phyloP scores from a whole-genome alignment of 1,140 invertebrate genomes.

The Stegodyphus dumicola region DNA sequence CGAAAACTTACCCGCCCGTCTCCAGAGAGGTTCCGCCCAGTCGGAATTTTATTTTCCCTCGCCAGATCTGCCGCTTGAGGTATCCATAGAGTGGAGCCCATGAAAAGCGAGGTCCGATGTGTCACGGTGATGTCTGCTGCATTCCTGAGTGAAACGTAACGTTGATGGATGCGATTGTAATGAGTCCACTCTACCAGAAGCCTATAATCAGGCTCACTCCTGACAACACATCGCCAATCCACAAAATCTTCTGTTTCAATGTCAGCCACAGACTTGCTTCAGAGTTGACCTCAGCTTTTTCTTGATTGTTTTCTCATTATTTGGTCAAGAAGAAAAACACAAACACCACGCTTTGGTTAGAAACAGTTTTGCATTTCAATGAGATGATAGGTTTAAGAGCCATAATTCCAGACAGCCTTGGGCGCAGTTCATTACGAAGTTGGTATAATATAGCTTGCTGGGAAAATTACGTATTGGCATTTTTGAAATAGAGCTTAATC shows the following conservation, averaged over 20 bases:
- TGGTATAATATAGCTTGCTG: too few relatives aligned
- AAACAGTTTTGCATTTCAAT: conserved; percentile 16
- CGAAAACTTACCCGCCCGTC: too few relatives aligned
- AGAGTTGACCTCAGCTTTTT: background rate
- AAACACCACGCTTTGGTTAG: background rate
- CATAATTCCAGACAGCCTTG: background rate
- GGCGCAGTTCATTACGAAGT: too few relatives aligned
- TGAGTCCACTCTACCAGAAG: conserved; percentile 3
- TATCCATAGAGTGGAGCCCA: background rate
- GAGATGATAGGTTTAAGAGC: background rate
- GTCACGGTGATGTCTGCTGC: background rate
- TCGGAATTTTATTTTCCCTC: background rate
- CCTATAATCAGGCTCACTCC: conserved; percentile 25
- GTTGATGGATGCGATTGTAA: conserved; percentile 46
- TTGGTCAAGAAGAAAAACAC: background rate
- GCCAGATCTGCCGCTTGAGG: background rate
- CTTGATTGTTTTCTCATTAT: background rate
- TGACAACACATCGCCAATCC: background rate
- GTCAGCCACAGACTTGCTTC: background rate
- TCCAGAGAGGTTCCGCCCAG: background rate
- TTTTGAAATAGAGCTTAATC: too few relatives aligned
- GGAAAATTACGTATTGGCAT: too few relatives aligned
- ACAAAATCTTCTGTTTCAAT: conserved; percentile 6
- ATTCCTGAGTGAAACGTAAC: conserved; percentile 10
- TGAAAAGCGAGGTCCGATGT: background rate